Conservation (phyloP, 2,797 vertebrate genomes). For the Alca torda region DNA sequence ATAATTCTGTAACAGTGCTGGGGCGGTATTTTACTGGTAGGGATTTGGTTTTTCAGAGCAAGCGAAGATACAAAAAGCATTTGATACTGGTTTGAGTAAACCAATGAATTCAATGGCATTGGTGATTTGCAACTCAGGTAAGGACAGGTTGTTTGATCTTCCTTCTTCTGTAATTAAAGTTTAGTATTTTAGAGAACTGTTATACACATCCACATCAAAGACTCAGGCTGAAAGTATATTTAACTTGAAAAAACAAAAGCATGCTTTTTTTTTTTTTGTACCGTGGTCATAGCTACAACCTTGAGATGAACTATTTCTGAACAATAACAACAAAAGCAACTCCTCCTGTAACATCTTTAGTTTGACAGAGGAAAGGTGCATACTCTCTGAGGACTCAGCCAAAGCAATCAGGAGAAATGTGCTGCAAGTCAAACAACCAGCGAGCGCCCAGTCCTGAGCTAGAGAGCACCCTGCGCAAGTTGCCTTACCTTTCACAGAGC, state of each 20-base stretch:
- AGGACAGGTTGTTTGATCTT: background rate
- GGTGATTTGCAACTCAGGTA: background rate
- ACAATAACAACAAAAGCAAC: background rate
- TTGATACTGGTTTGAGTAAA: background rate
- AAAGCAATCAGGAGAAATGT: background rate
- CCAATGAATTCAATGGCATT: background rate
- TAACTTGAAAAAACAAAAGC: background rate
- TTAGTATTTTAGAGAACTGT: background rate
- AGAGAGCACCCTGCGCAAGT: background rate
- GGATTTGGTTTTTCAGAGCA: background rate
- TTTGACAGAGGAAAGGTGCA: rapidly evolving
- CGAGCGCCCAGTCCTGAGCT: background rate
- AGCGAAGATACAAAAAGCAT: background rate
- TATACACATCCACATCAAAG: background rate
- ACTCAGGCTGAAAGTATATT: background rate
- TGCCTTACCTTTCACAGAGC: background rate
- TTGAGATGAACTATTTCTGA: background rate
- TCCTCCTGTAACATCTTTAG: background rate
- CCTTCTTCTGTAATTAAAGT: background rate
- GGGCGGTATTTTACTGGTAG: background rate
- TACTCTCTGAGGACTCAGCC: background rate
- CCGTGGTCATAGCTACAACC: background rate
- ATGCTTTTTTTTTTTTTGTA: background rate
- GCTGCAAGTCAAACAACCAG: background rate
- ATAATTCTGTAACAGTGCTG: background rate